Base-by-base conservation (phyloP, 1,140 invertebrate species). In the Myzus persicae region DNA sequence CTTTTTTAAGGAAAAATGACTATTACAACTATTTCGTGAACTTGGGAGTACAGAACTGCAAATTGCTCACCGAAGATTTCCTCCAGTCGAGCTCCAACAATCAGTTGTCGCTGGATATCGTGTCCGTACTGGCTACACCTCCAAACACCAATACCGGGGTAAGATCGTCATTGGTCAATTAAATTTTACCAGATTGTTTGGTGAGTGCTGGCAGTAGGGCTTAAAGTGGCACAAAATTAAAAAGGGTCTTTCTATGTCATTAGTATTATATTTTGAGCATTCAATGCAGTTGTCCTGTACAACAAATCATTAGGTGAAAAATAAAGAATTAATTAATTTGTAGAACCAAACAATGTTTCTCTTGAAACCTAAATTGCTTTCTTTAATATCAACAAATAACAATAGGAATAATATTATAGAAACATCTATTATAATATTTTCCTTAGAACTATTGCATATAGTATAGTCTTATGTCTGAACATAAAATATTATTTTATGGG, bases 71-170 rank as follows among this genome's bases (percentile, higher is more conserved):
- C 36, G 81, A 93, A 40, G 91, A 93, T 40, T 93, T 93, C 4
- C 81, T 93, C 2, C 46, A 48, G 26, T 31, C 26, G 24, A 84
- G 18, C 24, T 31, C 46, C 5, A 26, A 81, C n/a, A 82, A 93
- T 85, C 91, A 82, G 24, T 8, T 93, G 2, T 84, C 81, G 5
- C 38, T 93, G 46, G 91, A 93, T 38, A 93, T 85, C 24, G 91
- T 93, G 26, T 48, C 91, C 26, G n/a, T 93, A 85, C 36, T 93
- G 9, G 91, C 91, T 48, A 93, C 91, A 38, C 91, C 91, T 11
- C 91, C 91, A 24, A 93, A 93, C 24, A 93, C 91, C 14, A 93
- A 93, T 22, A 93, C 91, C 38, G 91, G 91, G 31, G 91, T 93
- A 54, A 85, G 46, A 51, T 31, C 11, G 31, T 22, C 38, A 44